Evolutionary conservation across 2,113 vertebrate species (phyloP), one percentile per base, ranked within the genome.

Genomic region (Eurypyga helias): DNA sequence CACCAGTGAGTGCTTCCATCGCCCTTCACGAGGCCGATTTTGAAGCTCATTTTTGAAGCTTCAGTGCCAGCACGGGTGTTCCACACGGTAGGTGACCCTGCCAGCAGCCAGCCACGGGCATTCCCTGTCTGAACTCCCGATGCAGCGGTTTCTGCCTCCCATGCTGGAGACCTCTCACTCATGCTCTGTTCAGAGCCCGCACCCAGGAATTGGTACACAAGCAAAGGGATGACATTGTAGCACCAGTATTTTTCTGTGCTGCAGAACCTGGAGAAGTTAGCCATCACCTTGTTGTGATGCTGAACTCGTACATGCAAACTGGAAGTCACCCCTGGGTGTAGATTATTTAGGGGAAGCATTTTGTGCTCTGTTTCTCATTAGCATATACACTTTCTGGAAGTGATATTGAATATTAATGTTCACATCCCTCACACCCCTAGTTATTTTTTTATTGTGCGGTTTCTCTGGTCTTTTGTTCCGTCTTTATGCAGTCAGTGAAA

Each of bases 51-150:
- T 10, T 29, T 6, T 16, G n/a, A n/a, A 45, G 6, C 55, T 82
- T 33, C 38, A 10, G 26, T 82, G 58, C 18, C 69, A 70, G 38
- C 1, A 2, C 48, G 28, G n/a, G 61, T 67, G 26, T 20, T 67
- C 52, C 57, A 4, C 29, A 18, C 20, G 5, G 5, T 1, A 23
- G n/a, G 16, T 64, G 67, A 38, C 20, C 19, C 28, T 21, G 6
- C 18, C 57, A 52, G 34, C 55, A 55, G 52, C 54, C 71, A 76
- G 62, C 25, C 52, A 34, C 0, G 0, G 3, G 3, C 26, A 28
- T 17, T 45, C 29, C 31, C 52, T 45, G 41, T 41, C 17, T 52
- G 75, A 18, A 17, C 0, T 46, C 41, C 21, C 11, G 2, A 9
- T 13, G 13, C 1, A 65, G 52, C 57, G 7, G 7, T 29, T 71